Evolutionary conservation across 2,888 invertebrate species (phyloP), one percentile per base, ranked within the genome.

Genomic region (Lymantria dispar): DNA sequence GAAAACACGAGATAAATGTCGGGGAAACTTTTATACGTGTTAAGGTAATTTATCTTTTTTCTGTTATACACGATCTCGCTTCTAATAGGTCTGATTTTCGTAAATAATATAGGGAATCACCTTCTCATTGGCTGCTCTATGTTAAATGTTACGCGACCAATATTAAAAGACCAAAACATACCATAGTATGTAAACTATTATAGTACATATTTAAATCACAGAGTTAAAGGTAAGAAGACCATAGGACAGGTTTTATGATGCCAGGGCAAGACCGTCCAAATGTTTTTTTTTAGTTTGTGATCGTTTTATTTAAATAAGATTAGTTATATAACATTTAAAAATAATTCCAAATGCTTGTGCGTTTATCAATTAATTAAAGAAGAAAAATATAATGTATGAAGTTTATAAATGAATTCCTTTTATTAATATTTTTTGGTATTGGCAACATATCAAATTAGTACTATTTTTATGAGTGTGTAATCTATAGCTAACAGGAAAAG

Each of bases 31-130:
- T 43, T 58, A 66, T 61, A 85, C 84, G 86, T 84, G 81, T 80
- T 45, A 45, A 64, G 73, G 66, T 72, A 73, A 72, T 83, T 87
- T 85, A 85, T 85, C 83, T 78, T 70, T 61, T 66, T 56, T 11
- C 60, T 78, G 82, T 80, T 82, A 82, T 83, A 84, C 91, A 91
- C 91, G 91, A 78, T 80, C 79, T 62, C 61, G 41, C 48, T 57
- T 68, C 43, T 76, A 66, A 90, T 91, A 91, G 91, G 91, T 56
- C 47, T 41, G 51, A 36, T 9, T n/a, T 7, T 42, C 8, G 2
- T 12, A 22, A 39, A 22, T 11, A 30, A 39, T 14, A 58, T 31
- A 52, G 45, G 65, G 9, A 39, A 2, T 45, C 37, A n/a, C 0
- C 8, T 29, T 40, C 12, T 30, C 11, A 55, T 65, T 68, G 68